Evolutionary conservation across 1,140 invertebrate species (phyloP).

Genomic region (Ephestia elutella): DNA sequence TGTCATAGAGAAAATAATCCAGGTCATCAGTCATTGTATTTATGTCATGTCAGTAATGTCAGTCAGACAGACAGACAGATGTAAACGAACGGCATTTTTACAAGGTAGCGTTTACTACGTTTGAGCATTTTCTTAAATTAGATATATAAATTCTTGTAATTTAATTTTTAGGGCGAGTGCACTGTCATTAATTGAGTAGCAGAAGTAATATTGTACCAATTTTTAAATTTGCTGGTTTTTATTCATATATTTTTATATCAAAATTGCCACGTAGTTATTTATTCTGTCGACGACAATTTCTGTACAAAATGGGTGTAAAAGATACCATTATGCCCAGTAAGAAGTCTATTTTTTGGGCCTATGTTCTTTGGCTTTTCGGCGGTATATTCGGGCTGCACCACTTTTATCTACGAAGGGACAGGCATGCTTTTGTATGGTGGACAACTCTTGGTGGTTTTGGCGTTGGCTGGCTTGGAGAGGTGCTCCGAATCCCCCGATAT

Average conservation of each 20-base stretch:
- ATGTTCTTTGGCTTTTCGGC: conserved; percentile 90
- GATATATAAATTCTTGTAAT: too few species aligned
- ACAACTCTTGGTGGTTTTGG: conserved; percentile 91
- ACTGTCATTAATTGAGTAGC: too few species aligned
- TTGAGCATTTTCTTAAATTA: too few species aligned
- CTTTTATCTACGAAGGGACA: conserved; percentile 90
- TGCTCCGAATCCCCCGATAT: conserved; percentile 90
- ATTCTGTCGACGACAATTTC: not conserved
- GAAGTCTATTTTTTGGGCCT: conserved; percentile 84
- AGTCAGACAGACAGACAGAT: too few species aligned
- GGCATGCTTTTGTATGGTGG: conserved; percentile 93
- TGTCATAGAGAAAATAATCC: too few species aligned
- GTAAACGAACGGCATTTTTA: too few species aligned
- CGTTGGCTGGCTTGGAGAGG: conserved; percentile 89
- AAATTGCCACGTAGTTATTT: conserved; percentile 1
- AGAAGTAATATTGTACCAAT: too few species aligned
- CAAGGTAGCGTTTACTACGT: too few species aligned
- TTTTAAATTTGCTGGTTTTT: too few species aligned
- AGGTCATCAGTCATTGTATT: too few species aligned
- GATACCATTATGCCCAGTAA: conserved; percentile 32
- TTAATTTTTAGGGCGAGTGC: too few species aligned
- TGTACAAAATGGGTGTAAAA: conserved; percentile 31
- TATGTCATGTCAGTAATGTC: too few species aligned
- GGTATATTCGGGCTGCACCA: conserved; percentile 93
- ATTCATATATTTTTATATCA: not conserved